Conservation (phyloP, 2,797 vertebrate species). For the Oryzias dopingdopingensis region DNA sequence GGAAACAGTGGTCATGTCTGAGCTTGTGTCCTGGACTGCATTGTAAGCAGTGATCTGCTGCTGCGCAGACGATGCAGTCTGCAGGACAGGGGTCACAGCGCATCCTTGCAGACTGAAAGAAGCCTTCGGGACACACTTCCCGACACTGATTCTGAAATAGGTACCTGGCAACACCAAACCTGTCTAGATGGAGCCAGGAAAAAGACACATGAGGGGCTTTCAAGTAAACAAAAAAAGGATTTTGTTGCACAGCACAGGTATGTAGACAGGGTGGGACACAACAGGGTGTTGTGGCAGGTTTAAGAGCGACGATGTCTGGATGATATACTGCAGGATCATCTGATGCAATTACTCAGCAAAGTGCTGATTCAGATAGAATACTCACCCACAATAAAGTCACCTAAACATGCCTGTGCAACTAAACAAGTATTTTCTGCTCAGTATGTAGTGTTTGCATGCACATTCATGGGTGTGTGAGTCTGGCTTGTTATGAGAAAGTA, state of each 20-base stretch:
- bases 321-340: not conserved
- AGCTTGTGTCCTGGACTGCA: slow-evolving; percentile 76
- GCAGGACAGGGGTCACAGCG: slow-evolving; percentile 78
- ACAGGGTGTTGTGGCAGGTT: slow-evolving; percentile 5
- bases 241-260: slow-evolving; percentile 14
- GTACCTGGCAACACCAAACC: slow-evolving; percentile 71
- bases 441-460: slow-evolving; percentile 3
- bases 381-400: too few relatives aligned
- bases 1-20: slow-evolving; percentile 74
- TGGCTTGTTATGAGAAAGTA: slow-evolving; percentile 45
- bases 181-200: slow-evolving; percentile 71
- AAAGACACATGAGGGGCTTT: slow-evolving; percentile 6
- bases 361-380: not conserved
- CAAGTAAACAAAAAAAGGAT: not conserved
- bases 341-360: not conserved
- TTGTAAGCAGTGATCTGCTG: slow-evolving; percentile 67
- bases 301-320: not conserved
- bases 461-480: slow-evolving; percentile 7
- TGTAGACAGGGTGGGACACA: slow-evolving; percentile 18
- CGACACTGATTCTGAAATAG: slow-evolving; percentile 80
- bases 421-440: slow-evolving; percentile 4
- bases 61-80: slow-evolving; percentile 71
- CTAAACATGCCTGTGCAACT: not conserved
- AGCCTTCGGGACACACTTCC: slow-evolving; percentile 79
- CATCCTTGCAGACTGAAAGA: slow-evolving; percentile 67